Evolutionary conservation across 92 coral and sea anemone genomes (phyloP).

Genomic region (Umimayanthus chanpuru): DNA sequence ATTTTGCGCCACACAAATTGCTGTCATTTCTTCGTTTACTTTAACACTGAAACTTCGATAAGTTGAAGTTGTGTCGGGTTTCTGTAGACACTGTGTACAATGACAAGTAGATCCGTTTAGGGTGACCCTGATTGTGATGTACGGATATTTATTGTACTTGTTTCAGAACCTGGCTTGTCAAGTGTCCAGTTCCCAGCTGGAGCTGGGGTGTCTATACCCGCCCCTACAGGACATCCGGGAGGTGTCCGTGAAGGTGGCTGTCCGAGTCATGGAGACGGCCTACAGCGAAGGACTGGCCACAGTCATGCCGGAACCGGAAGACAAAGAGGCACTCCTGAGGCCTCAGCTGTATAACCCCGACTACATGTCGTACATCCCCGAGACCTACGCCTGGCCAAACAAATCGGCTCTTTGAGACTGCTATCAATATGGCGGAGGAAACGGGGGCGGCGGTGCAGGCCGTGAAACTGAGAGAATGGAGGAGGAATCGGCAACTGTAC

Average conservation of each 20-base stretch:
- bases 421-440: background rate
- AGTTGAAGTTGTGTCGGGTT: background rate
- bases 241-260: constrained; percentile 80
- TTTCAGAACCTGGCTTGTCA: constrained; percentile 83
- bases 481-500: background rate
- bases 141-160: background rate
- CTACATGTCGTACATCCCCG: constrained; percentile 88
- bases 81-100: background rate
- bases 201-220: constrained; percentile 86
- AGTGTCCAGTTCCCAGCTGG: constrained; percentile 80
- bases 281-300: constrained; percentile 79
- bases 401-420: background rate
- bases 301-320: constrained; percentile 85
- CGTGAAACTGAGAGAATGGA: background rate
- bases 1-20: no score
- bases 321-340: constrained; percentile 72
- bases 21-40: no score
- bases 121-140: background rate
- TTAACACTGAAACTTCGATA: background rate
- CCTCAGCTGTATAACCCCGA: constrained; percentile 79
- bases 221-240: constrained; percentile 90
- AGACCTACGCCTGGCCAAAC: constrained; percentile 79
- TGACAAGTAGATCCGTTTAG: background rate
- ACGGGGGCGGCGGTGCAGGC: background rate
- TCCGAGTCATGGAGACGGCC: constrained; percentile 75